A percentile compares a stretch with the other conserved stretches of the same genome.
These are phyloP conservation scores for cat (Felis catus) DNA, from an alignment of 2,113 vertebrate genomes.

Conservation along the genomic window DNA sequence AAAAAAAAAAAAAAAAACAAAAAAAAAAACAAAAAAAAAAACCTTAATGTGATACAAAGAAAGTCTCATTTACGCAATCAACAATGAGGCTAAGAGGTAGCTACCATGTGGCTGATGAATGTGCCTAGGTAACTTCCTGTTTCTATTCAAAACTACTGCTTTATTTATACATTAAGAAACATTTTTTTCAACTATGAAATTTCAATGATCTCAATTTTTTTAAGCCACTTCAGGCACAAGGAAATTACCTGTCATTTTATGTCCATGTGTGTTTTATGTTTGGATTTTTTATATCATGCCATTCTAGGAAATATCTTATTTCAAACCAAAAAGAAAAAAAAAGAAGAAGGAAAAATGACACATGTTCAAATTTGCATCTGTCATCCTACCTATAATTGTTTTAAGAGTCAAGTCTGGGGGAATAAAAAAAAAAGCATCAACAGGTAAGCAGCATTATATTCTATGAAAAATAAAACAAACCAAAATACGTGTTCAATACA, in stretches of 20 bases:
- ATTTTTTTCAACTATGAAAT: constrained; percentile 81
- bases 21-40: not conserved
- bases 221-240: constrained; percentile 69
- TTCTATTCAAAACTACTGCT: constrained; percentile 86
- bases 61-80: constrained; percentile 83
- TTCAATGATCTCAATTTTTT: constrained; percentile 81
- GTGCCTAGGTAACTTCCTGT: constrained; percentile 86
- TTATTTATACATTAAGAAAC: constrained; percentile 86
- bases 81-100: constrained; percentile 86
- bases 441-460: constrained; percentile 70
- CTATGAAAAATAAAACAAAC: not conserved
- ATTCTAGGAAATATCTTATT: constrained; percentile 72
- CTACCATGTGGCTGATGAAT: constrained; percentile 87
- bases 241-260: constrained; percentile 74
- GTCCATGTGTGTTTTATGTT: constrained; percentile 81
- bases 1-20: not conserved
- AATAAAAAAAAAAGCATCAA: not conserved
- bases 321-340: constrained; percentile 71
- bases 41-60: constrained; percentile 79
- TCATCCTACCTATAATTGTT: constrained; percentile 40
- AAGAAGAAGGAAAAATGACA: constrained; percentile 9
- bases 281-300: constrained; percentile 72
- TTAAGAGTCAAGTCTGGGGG: not conserved
- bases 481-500: not conserved
- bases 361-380: not conserved